A percentile compares a stretch with the other conserved stretches of the same genome.
Evolutionary conservation across 2,888 invertebrate species (phyloP).

Genomic region (Drosophila peninsularis): DNA sequence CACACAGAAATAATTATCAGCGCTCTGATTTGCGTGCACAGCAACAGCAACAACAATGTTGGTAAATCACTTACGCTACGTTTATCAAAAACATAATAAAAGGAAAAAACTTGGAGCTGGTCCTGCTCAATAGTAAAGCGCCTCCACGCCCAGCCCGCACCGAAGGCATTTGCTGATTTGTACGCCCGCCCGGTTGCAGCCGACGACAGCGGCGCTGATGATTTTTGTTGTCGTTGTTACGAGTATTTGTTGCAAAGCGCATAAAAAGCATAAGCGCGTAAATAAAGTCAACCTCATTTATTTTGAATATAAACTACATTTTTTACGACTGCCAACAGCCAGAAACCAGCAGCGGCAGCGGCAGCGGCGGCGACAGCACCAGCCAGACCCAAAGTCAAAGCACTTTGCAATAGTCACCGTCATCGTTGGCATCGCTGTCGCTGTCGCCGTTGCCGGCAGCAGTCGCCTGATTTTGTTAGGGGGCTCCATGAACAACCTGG

Average conservation of each 20-base stretch:
- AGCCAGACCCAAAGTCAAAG: constrained; percentile 61
- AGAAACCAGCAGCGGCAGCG: constrained; percentile 25
- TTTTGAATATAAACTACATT: constrained; percentile 80
- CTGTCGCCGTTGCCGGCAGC: constrained; percentile 28
- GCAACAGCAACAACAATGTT: constrained; percentile 32
- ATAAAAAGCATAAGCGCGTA: constrained; percentile 80
- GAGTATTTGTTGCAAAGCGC: constrained; percentile 72
- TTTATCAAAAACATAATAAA: constrained; percentile 30
- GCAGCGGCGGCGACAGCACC: constrained; percentile 31
- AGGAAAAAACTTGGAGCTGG: not conserved
- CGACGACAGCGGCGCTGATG: constrained; percentile 41
- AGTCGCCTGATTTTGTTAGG: constrained; percentile 36
- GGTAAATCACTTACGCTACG: constrained; percentile 71
- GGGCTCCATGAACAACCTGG: constrained; percentile 21
- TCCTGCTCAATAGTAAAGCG: constrained; percentile 10
- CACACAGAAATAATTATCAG: constrained; percentile 64
- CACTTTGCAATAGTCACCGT: constrained; percentile 62
- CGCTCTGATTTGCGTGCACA: constrained; percentile 46
- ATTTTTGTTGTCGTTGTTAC: constrained; percentile 36
- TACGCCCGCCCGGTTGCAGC: constrained; percentile 43
- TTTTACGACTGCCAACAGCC: constrained; percentile 74
- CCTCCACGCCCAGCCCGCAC: constrained; percentile 1
- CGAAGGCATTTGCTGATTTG: constrained; percentile 67
- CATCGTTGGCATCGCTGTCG: constrained; percentile 11
- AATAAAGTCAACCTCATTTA: constrained; percentile 79